Conservation (phyloP, 1,140 invertebrate genomes). For the Conus ventricosus region DNA sequence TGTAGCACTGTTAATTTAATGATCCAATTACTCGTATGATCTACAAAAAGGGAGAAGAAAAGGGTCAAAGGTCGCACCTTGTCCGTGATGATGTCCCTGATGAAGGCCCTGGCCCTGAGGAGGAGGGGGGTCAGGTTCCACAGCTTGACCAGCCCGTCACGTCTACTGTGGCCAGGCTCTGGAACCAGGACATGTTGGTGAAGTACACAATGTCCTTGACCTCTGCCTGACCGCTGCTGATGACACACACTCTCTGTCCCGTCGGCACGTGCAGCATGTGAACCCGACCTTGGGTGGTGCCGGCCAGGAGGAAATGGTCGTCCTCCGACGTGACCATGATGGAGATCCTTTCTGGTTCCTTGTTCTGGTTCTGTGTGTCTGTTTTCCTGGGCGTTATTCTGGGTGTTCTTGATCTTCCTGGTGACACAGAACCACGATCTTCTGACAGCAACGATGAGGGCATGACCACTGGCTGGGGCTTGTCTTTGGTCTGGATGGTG, state of each 20-base stretch:
- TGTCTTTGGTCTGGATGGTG: neutral
- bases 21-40: too few species aligned
- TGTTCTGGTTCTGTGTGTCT: neutral
- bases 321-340: conserved; percentile 46
- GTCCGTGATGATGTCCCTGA: conserved; percentile 36
- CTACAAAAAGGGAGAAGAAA: too few species aligned
- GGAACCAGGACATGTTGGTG: conserved; percentile 46
- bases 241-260: conserved; percentile 33
- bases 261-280: conserved; percentile 48
- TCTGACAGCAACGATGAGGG: too few species aligned
- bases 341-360: conserved; percentile 20
- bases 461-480: neutral
- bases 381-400: neutral
- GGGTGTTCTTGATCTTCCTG: neutral
- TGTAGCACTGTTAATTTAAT: too few species aligned
- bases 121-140: conserved; percentile 49
- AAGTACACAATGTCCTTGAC: conserved; percentile 39
- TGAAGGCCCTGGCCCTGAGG: conserved; percentile 12
- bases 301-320: conserved; percentile 49
- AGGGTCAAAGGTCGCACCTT: neutral
- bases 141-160: conserved; percentile 26
- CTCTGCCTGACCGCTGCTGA: conserved; percentile 22
- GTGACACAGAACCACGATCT: neutral
- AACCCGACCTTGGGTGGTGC: conserved; percentile 36
- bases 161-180: conserved; percentile 45